Base-by-base conservation (phyloP, 2,888 invertebrate species). In the Terebella lapidaria region DNA sequence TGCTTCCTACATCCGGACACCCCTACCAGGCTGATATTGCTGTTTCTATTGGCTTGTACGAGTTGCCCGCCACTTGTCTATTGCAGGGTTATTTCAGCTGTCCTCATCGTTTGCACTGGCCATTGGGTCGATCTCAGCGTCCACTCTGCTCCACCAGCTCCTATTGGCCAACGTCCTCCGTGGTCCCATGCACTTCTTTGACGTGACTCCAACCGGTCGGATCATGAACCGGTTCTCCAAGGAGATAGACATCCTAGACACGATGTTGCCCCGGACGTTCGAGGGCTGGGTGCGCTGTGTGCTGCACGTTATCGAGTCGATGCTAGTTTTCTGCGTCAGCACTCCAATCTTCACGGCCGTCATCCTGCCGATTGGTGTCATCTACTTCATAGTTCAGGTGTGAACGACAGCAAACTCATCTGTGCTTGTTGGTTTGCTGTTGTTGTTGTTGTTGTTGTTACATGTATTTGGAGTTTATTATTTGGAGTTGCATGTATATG, bases 371-470 rank as follows among this genome's bases (percentile, higher is more conserved):
- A 51, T 74, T 3, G 61, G 56, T 2, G 35, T 72, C 18, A 15
- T 74, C 42, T 75, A 73, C 64, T 60, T 67, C 4, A 25, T 72
- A 27, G 57, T 73, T 20, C 74, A 74, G 73, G 61, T 64, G 10
- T 10, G 49, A 49, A 49, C n/a, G n/a, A n/a, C n/a, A n/a, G n/a
- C n/a, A n/a, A n/a, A n/a, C n/a, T n/a, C n/a, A n/a, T n/a, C n/a
- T n/a, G n/a, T n/a, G n/a, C n/a, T n/a, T n/a, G n/a, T n/a, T n/a
- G n/a, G n/a, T n/a, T n/a, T n/a, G n/a, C n/a, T n/a, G n/a, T n/a
- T n/a, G n/a, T n/a, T n/a, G n/a, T n/a, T n/a, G n/a, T n/a, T n/a
- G n/a, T n/a, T n/a, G n/a, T n/a, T n/a, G n/a, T n/a, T n/a, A n/a
- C n/a, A n/a, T n/a, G n/a, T n/a, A n/a, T n/a, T n/a, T n/a, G n/a